Conservation (phyloP, 2,888 invertebrate genomes). For the Campopleginae sp. region DNA sequence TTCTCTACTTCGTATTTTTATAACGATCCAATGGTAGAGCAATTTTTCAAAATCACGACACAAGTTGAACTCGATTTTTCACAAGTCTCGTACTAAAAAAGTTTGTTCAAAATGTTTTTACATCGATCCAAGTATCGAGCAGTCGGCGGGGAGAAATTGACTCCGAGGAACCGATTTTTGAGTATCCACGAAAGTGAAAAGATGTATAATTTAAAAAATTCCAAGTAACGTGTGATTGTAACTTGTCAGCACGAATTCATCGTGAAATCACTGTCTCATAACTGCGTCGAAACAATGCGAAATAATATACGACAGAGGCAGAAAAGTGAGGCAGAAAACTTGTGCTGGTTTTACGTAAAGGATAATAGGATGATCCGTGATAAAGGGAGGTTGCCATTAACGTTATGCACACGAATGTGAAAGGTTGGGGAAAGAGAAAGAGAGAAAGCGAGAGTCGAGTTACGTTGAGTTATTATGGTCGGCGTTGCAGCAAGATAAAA, state of each 20-base stretch:
- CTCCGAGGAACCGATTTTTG: too few species aligned
- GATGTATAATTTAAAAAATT: not conserved
- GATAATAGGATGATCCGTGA: slow-evolving; percentile 13
- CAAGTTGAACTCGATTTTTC: not conserved
- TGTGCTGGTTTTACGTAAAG: not conserved
- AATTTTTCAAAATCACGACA: slow-evolving; percentile 11
- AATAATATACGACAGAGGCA: not conserved
- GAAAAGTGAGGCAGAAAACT: not conserved
- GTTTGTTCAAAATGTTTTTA: too few species aligned
- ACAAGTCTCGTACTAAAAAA: not conserved
- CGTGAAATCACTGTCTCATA: not conserved
- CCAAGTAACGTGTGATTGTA: not conserved
- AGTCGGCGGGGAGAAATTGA: too few species aligned
- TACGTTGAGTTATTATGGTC: slow-evolving; percentile 36
- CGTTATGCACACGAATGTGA: not conserved
- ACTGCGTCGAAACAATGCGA: not conserved
- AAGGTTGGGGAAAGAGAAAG: slow-evolving; percentile 8
- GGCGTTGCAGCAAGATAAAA: slow-evolving; percentile 32
- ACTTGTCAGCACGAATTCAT: not conserved
- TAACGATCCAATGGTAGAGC: not conserved
- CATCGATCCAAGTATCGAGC: too few species aligned
- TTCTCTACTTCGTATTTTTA: not conserved
- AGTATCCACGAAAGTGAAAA: too few species aligned
- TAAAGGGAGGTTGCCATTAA: slow-evolving; percentile 19
- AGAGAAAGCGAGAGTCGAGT: too few species aligned